Conservation (phyloP, 2,113 vertebrate species). For the Syngnathus typhle region DNA sequence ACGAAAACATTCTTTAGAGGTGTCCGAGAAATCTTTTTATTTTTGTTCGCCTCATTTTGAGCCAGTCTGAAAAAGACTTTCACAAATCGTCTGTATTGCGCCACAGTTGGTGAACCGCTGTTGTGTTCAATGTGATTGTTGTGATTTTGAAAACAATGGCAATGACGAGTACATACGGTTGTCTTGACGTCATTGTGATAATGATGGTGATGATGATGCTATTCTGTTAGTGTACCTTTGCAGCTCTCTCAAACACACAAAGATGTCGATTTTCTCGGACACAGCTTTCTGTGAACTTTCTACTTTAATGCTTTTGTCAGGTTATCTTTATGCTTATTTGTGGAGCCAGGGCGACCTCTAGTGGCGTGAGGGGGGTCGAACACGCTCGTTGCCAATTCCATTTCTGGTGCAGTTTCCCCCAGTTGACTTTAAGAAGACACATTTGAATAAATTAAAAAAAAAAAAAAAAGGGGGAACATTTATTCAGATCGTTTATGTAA, state of each 20-base stretch:
- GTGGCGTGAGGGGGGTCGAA: slow-evolving; percentile 29
- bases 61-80: slow-evolving; percentile 58
- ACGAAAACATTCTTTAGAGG: slow-evolving; percentile 36
- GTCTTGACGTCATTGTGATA: slow-evolving; percentile 78
- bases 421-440: not conserved
- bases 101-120: slow-evolving; percentile 76
- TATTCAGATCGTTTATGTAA: not conserved
- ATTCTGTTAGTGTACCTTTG: slow-evolving; percentile 66
- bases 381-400: not conserved
- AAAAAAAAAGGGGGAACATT: not conserved
- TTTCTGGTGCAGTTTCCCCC: not conserved
- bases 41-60: slow-evolving; percentile 60
- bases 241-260: slow-evolving; percentile 49
- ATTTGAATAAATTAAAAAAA: not conserved
- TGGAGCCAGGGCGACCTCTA: slow-evolving; percentile 48
- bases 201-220: slow-evolving; percentile 55
- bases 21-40: slow-evolving; percentile 44
- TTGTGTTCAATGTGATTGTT: slow-evolving; percentile 82
- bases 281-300: slow-evolving; percentile 2
- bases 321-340: slow-evolving; percentile 3
- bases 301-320: not conserved
- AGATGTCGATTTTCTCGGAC: slow-evolving; percentile 35
- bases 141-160: slow-evolving; percentile 84
- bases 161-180: slow-evolving; percentile 76
- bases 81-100: slow-evolving; percentile 63